phyloP scores from a whole-genome alignment of 2,888 invertebrate genomes.

The Sycophila texana region DNA sequence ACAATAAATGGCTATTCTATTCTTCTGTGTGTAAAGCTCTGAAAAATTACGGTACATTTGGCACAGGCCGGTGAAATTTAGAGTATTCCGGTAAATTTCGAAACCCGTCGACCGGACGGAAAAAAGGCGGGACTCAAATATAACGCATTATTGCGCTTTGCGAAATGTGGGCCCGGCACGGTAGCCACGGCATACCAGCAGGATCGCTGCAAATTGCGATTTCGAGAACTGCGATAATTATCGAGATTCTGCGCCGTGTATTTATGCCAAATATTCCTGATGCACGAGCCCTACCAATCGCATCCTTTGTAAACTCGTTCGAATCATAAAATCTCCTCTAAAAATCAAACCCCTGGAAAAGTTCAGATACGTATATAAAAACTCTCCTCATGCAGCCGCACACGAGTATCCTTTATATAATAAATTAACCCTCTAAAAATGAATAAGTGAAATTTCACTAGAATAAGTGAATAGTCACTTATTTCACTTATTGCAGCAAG shows the following conservation, averaged over 20 bases:
- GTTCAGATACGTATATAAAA: too few species aligned
- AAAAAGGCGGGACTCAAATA: neutral
- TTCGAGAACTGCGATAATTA: slow-evolving; percentile 21
- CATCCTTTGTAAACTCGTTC: too few species aligned
- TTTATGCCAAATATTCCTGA: neutral
- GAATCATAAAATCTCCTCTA: too few species aligned
- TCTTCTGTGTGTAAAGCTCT: neutral
- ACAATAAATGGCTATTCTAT: too few species aligned
- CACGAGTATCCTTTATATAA: too few species aligned
- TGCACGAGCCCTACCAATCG: neutral
- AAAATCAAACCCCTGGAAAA: too few species aligned
- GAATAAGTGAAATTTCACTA: too few species aligned
- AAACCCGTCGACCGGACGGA: neutral
- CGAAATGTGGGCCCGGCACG: slow-evolving; percentile 35
- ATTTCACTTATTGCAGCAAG: too few species aligned
- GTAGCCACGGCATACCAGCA: slow-evolving; percentile 28
- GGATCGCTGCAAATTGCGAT: slow-evolving; percentile 31
- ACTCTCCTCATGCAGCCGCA: too few species aligned
- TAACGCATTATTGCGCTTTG: neutral
- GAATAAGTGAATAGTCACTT: too few species aligned
- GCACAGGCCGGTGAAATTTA: neutral
- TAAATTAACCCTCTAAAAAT: too few species aligned
- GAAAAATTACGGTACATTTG: neutral
- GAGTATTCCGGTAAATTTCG: neutral
- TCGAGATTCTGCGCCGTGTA: neutral